These are phyloP conservation scores for Apeira syringaria DNA, from an alignment of 2,888 invertebrate genomes.

Conservation along the genomic window DNA sequence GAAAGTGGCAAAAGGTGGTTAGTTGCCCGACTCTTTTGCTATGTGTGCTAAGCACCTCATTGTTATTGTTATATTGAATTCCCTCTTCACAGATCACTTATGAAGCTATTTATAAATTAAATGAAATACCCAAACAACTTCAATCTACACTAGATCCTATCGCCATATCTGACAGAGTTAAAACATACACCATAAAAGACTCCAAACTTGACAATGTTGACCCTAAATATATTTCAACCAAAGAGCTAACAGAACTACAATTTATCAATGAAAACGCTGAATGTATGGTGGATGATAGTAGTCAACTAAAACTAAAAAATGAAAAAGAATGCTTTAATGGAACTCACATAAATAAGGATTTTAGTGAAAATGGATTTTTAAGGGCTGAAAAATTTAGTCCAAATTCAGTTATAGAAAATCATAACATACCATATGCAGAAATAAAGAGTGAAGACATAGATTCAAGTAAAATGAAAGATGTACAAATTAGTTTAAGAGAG, in stretches of 20 bases:
- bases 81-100: slow-evolving; percentile 48
- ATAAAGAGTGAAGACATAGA: background rate
- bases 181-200: slow-evolving; percentile 37
- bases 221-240: slow-evolving; percentile 15
- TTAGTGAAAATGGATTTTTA: too few relatives aligned
- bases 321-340: background rate
- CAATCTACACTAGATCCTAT: slow-evolving; percentile 43
- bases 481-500: slow-evolving; percentile 17
- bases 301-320: background rate
- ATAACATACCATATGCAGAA: too few relatives aligned
- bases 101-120: slow-evolving; percentile 54
- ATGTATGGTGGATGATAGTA: too few relatives aligned
- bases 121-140: slow-evolving; percentile 40
- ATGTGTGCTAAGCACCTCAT: too few relatives aligned
- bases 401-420: too few relatives aligned
- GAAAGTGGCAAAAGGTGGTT: too few relatives aligned
- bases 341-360: background rate
- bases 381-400: too few relatives aligned
- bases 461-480: background rate
- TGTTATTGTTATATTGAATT: too few relatives aligned
- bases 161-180: slow-evolving; percentile 34
- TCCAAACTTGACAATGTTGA: slow-evolving; percentile 7
- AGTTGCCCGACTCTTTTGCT: too few relatives aligned
- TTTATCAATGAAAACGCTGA: slow-evolving; percentile 17
- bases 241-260: slow-evolving; percentile 19